These are phyloP conservation scores for Poecilia gillii DNA, from an alignment of 2,797 vertebrate genomes.

Conservation along the genomic window DNA sequence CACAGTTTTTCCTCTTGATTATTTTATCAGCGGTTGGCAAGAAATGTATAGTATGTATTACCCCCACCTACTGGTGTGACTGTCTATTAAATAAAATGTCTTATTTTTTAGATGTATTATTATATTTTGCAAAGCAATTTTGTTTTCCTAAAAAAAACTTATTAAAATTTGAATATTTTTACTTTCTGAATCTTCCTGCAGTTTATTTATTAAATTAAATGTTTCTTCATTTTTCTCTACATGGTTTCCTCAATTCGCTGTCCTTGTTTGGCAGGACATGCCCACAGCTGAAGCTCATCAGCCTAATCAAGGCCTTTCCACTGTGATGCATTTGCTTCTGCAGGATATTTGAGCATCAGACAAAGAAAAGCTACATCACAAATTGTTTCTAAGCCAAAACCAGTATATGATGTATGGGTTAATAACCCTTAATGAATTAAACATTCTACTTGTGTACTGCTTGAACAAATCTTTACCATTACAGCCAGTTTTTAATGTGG, in stretches of 20 bases:
- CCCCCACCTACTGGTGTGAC: too few species aligned
- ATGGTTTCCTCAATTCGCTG: neutral
- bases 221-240: too few species aligned
- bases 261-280: neutral
- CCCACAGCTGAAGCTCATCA: neutral
- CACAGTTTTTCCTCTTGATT: too few species aligned
- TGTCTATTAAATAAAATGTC: too few species aligned
- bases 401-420: neutral
- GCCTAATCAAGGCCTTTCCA: neutral
- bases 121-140: too few species aligned
- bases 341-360: neutral
- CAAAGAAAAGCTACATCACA: neutral
- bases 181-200: neutral
- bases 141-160: too few species aligned
- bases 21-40: too few species aligned
- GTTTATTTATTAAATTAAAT: too few species aligned
- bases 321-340: neutral
- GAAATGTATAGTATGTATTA: too few species aligned
- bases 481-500: neutral
- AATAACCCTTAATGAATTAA: neutral
- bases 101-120: too few species aligned
- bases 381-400: neutral
- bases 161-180: neutral
- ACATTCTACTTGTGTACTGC: neutral
- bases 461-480: constrained; percentile 4